Percentiles rank a stretch among this genome's conserved stretches.
Conservation (phyloP, 2,888 invertebrate genomes). For the Ceriagrion tenellum region DNA sequence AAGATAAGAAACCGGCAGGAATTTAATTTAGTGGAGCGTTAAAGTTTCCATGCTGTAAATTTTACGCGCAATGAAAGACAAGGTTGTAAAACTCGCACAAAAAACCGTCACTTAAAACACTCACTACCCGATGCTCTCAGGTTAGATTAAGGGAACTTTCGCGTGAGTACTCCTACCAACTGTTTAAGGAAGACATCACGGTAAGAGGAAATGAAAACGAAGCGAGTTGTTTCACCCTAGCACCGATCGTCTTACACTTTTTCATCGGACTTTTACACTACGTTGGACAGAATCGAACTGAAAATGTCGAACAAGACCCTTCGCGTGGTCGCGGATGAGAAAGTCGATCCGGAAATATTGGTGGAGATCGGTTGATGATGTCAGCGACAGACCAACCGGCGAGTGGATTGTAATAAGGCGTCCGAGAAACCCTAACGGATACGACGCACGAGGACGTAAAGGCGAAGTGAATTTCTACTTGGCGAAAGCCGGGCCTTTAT, state of each 20-base stretch:
- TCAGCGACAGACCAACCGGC: neutral
- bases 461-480: neutral
- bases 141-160: neutral
- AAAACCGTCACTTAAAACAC: neutral
- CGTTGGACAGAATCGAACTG: neutral
- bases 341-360: too few species aligned
- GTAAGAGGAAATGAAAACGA: neutral
- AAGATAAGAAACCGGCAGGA: neutral
- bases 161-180: neutral
- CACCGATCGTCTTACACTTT: neutral
- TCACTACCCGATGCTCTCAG: neutral
- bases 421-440: neutral
- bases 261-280: neutral
- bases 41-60: neutral
- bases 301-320: neutral
- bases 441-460: neutral
- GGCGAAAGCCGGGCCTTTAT: neutral
- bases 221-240: too few species aligned
- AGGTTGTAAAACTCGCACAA: neutral
- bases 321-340: neutral
- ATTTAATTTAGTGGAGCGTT: neutral
- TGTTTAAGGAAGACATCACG: neutral
- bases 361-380: neutral
- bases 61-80: neutral
- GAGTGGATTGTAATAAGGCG: neutral